Percentiles rank a stretch among this genome's conserved stretches.
Evolutionary conservation across 1,140 invertebrate genomes (phyloP).

Genomic region (Drosophila bifasciata): DNA sequence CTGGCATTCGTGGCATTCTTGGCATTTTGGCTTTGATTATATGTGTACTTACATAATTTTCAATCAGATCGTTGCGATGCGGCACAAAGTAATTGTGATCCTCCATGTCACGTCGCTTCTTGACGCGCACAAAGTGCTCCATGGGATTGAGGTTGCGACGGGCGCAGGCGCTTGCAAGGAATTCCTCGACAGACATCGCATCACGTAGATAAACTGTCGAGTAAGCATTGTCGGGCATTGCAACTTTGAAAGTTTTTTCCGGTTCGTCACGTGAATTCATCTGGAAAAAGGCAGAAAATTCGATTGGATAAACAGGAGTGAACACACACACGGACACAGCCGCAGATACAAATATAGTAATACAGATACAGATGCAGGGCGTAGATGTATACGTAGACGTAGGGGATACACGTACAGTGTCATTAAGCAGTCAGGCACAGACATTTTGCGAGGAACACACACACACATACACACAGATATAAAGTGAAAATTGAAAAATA

Average conservation of each 20-base stretch:
- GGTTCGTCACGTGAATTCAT: conserved; percentile 92
- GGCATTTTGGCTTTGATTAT: conserved; percentile 28
- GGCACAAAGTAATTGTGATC: conserved; percentile 98
- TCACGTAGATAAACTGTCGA: conserved; percentile 94
- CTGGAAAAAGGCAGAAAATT: conserved; percentile 85
- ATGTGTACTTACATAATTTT: conserved; percentile 93
- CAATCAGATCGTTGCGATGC: conserved; percentile 95
- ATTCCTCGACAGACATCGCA: conserved; percentile 97
- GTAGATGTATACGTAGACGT: no score
- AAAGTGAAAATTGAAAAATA: conserved; percentile 82
- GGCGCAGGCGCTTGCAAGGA: conserved; percentile 95
- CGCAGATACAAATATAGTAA: conserved; percentile 4
- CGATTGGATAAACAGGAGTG: conserved; percentile 78
- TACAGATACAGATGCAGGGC: no score
- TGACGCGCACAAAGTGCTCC: conserved; percentile 97
- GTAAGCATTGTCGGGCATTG: conserved; percentile 91
- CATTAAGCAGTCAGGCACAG: conserved; percentile 69
- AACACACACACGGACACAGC: conserved; percentile 27
- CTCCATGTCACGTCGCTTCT: conserved; percentile 96
- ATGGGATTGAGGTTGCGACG: conserved; percentile 95
- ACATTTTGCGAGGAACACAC: conserved; percentile 24
- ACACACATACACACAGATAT: conserved; percentile 30
- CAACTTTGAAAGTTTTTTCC: conserved; percentile 94
- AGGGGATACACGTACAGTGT: conserved; percentile 54
- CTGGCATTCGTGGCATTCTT: background rate